Evolutionary conservation across 1,140 invertebrate species (phyloP), one percentile per base, ranked within the genome.

Genomic region (Drosophila melanogaster): DNA sequence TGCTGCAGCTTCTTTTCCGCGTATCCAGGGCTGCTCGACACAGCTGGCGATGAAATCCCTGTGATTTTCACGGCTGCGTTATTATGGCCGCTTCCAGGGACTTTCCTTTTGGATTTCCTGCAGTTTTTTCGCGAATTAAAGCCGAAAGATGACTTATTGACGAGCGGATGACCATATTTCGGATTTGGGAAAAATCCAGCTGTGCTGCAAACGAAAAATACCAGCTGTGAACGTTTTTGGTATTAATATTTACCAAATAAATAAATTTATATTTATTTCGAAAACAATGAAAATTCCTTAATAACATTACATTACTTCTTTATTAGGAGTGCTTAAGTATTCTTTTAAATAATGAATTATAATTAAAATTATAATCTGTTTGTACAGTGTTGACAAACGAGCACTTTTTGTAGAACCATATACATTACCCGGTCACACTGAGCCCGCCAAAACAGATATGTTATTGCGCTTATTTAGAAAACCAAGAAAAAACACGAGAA

Each of bases 61-160:
- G 35, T 33, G 43, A 35, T 37, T 71, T 49, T 35, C 12, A 60
- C 58, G 41, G 61, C 50, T 62, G 55, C 72, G 41, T 49, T 12
- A 17, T 37, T 46, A 26, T 17, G 46, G 41, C 62, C 41, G 33
- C 41, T 70, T 55, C 26, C 30, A 44, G 60, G 44, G 26, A 51
- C 37, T 53, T 35, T 53, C 14, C 22, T 35, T 22, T 71, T 44
- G 40, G 10, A 17, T 33, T 58, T 60, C 59, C 47, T 49, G 65
- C 67, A 86, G 75, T 75, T 80, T 81, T 85, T 86, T 86, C 81
- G 81, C 61, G 83, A 87, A 87, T 87, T 81, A 87, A 86, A 81
- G 81, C 81, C 83, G 80, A 85, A 84, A 84, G 77, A 84, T 84
- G 81, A 83, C 79, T 83, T 83, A 83, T 83, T 83, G 75, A 77